Evolutionary conservation across 2,797 vertebrate species (phyloP), one percentile per base, ranked within the genome.

Genomic region (Schizopygopsis malacanthus): DNA sequence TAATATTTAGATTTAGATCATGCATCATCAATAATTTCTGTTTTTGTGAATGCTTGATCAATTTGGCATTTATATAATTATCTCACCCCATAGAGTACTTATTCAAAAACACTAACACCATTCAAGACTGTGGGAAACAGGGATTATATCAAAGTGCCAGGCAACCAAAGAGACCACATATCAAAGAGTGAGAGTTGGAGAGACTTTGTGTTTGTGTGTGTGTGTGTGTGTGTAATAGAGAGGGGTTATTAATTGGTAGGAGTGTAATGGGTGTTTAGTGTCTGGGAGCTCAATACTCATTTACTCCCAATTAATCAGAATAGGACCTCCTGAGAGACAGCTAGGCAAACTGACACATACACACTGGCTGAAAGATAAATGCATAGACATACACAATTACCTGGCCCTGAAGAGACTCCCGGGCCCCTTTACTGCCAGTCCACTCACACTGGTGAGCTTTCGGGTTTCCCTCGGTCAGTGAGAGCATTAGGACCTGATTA

Each of bases 191-290:
- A 70, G 83, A 72, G 20, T 45, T 43, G 37, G 47, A 78, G 33
- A 78, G 56, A 65, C 41, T 79, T 37, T 75, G 28, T 61, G 47
- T 70, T 22, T 45, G 25, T 47, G 20, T 71, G 70, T 86, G 54
- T 61, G 67, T 70, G 33, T 45, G 28, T 47, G 20, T 61, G 45
- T 86, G 54, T 61, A 20, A 22, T 69, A 67, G 54, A 79, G 87
- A 80, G 70, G 33, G 45, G 82, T 84, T 86, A 84, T 87, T 82
- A 82, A 82, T 87, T 83, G 85, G 90, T 88, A 90, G 91, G 83
- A 92, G 86, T 90, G 73, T 94, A 93, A 94, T 93, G 91, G 90
- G 86, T 91, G 91, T 90, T 90, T 91, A 91, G 90, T 88, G 87
- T 92, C 84, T 92, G 90, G 78, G 86, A 89, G 83, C 91, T 93